Base-by-base conservation (phyloP, 2,888 invertebrate species). In the Ecdyonurus torrentis region DNA sequence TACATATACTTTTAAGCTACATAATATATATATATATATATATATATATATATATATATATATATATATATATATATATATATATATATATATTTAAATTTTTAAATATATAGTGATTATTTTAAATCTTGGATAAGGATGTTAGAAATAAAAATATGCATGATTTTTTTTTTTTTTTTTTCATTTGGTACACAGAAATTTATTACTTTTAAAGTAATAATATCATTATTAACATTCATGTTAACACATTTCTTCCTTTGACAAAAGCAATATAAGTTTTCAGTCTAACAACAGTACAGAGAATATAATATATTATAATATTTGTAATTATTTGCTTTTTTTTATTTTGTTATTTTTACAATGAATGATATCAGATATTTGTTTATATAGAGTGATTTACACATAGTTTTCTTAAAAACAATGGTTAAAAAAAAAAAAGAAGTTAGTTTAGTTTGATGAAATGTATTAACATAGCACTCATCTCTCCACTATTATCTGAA, bases 171-270 rank as follows among this genome's bases (percentile, higher is more conserved):
- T n/a, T n/a, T n/a, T n/a, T n/a, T n/a, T 37, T 37, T 37, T 37
- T 55, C 55, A 55, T 55, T 55, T 55, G 55, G 55, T 55, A 55
- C 55, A 55, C 55, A 55, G 55, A 55, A 55, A 55, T 55, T 55
- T 55, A 55, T 55, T 55, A 22, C n/a, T 55, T 55, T 55, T 22
- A 55, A 55, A 55, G 55, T 55, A 55, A 55, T 22, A 55, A 55
- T 22, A 20, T 55, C 55, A 55, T 10, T 37, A 37, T 37, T 15
- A 37, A 37, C 37, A 37, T 37, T 37, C 37, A 37, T 37, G 37
- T 37, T 37, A 37, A 37, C 37, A 37, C 37, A 37, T 37, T 37
- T 37, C 37, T 37, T 37, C 37, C 15, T 15, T 37, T 37, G 37
- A 37, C 37, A 15, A 37, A 37, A 37, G 37, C 37, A 37, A 37